Conservation (phyloP, 2,888 invertebrate genomes). For the Salpingus planirostris region DNA sequence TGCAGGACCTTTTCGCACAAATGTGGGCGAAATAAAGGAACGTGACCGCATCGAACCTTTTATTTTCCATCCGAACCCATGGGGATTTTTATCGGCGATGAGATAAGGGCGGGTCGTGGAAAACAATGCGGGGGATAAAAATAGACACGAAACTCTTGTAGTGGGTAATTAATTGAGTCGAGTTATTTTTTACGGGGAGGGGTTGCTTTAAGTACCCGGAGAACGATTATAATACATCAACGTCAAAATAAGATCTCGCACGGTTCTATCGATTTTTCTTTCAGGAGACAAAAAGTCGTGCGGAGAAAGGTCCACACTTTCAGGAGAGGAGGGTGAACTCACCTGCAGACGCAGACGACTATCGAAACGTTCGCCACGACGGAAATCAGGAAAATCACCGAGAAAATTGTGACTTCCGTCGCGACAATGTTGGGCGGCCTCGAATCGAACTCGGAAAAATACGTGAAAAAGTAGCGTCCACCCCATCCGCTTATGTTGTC, state of each 20-base stretch:
- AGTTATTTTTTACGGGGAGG: too few relatives aligned
- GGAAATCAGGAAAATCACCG: slow-evolving; percentile 42
- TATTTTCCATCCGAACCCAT: too few relatives aligned
- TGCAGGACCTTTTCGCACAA: too few relatives aligned
- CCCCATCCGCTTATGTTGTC: slow-evolving; percentile 46
- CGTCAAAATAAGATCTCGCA: slow-evolving; percentile 2
- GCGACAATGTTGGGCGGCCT: slow-evolving; percentile 35
- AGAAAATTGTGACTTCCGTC: slow-evolving; percentile 37
- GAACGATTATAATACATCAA: slow-evolving; percentile 2
- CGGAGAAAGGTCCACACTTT: not conserved
- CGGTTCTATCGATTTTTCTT: slow-evolving; percentile 3
- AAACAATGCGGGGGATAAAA: not conserved
- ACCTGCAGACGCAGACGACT: slow-evolving; percentile 45
- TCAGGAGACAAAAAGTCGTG: not conserved
- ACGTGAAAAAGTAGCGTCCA: slow-evolving; percentile 47
- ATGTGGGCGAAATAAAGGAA: too few relatives aligned
- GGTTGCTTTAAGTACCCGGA: too few relatives aligned
- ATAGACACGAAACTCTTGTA: not conserved
- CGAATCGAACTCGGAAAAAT: slow-evolving; percentile 47
- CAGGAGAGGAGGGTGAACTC: slow-evolving; percentile 26
- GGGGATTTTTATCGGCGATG: too few relatives aligned
- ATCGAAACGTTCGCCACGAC: slow-evolving; percentile 47
- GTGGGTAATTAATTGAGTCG: slow-evolving; percentile 3
- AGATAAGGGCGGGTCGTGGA: too few relatives aligned
- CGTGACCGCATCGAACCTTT: too few relatives aligned